Evolutionary conservation across 92 coral and sea anemone genomes (phyloP).

Genomic region (Porites rus): DNA sequence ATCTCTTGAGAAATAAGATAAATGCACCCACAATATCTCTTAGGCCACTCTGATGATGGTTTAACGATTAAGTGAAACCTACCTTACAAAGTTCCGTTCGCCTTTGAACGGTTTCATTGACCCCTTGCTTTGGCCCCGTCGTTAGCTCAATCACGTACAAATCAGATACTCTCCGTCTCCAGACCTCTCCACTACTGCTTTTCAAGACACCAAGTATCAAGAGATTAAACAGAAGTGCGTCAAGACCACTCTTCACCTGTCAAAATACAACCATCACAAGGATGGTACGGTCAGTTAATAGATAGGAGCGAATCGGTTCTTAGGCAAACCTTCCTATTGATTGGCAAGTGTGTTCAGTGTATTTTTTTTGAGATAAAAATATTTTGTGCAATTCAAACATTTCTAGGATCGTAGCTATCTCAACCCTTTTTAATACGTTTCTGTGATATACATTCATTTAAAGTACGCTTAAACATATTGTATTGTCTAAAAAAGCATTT

Average conservation of each 20-base stretch:
- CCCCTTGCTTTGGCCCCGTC: conserved; percentile 9
- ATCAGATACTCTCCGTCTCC: conserved; percentile 84
- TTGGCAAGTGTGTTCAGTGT: too few species aligned
- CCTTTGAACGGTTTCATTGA: conserved; percentile 1
- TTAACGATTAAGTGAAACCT: not conserved
- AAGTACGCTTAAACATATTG: too few species aligned
- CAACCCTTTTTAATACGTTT: too few species aligned
- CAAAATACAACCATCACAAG: not conserved
- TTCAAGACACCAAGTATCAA: conserved; percentile 74
- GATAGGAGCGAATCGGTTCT: too few species aligned
- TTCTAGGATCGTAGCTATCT: too few species aligned
- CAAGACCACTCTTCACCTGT: conserved; percentile 70
- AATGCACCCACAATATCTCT: not conserved
- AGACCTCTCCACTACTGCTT: conserved; percentile 73
- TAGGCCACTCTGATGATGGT: not conserved
- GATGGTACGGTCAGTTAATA: too few species aligned
- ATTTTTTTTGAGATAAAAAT: too few species aligned
- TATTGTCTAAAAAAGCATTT: not conserved
- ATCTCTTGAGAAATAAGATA: not conserved
- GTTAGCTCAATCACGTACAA: conserved; percentile 87
- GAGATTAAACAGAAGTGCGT: conserved; percentile 80
- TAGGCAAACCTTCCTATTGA: too few species aligned
- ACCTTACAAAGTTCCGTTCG: not conserved
- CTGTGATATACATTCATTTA: too few species aligned
- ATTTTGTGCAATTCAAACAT: too few species aligned